Base-by-base conservation (phyloP, 1,140 invertebrate genomes). In the Notospermus geniculatus region DNA sequence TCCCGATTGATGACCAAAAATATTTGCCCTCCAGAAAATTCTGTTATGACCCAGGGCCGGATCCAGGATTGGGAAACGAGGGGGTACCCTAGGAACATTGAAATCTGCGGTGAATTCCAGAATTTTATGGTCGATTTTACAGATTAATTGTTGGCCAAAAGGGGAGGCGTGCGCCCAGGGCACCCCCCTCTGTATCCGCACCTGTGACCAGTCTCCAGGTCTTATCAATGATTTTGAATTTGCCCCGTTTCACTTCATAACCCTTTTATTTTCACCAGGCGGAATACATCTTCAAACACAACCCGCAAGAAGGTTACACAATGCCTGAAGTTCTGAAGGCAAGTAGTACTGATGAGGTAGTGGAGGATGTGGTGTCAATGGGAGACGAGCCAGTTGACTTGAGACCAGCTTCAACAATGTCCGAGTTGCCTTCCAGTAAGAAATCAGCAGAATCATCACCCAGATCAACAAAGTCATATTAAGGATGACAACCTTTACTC, bases 361-460 rank as follows among this genome's bases (percentile, higher is more conserved):
- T 22, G 46, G 46, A 27, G 46, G 25, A n/a, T 5, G 25, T 50
- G 5, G 25, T 7, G 46, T 50, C n/a, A 5, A 50, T 22, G 46
- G 46, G n/a, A n/a, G 25, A 50, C 46, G 25, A 50, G 54, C 7
- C n/a, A 27, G 54, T 55, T 7, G 28, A 22, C 9, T 22, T 55
- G 9, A 53, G 11, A 17, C 7, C n/a, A n/a, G 22, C 17, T 2
- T 23, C 9, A 27, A 11, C 2, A 25, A 55, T 22, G 25, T 7
- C 25, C 5, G 4, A 4, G n/a, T 27, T n/a, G 9, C 4, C 4
- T 19, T 4, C 5, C 9, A 19, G 19, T 27, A 52, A 86, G 46
- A 52, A 52, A 52, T 52, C 32, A 15, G 32, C 32, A 36, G 32
- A 7, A 15, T 36, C 32, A 4, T 7, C 32, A 15, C 32, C 32